Evolutionary conservation across 2,797 vertebrate species (phyloP), one percentile per base, ranked within the genome.

Genomic region (Typhlichthys eigenmanni): DNA sequence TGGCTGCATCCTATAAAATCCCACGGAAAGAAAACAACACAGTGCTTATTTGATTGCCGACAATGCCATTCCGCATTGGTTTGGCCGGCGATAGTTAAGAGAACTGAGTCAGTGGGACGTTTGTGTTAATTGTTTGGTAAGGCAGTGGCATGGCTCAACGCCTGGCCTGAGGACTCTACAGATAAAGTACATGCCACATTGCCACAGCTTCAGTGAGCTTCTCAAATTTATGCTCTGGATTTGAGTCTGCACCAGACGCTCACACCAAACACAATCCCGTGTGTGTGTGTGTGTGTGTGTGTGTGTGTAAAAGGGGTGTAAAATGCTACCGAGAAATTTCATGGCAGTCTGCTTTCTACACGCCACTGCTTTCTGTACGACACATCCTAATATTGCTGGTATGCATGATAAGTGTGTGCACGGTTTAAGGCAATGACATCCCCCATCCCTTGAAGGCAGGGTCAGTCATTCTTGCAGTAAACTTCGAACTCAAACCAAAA

Each of bases 71-170:
- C 77, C 80, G 66, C 76, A 62, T 58, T 67, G 88, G 80, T 85
- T 86, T 90, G 81, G 87, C 86, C 64, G 55, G 71, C 17, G 65
- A 70, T 60, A 66, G 24, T 55, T 74, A 56, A 78, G 76, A 84
- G 76, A 79, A 82, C 81, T 71, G 68, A 85, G 63, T 24, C 24
- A 24, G 60, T 69, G 64, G 46, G 76, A 69, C 59, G 87, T 87
- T 67, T 70, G 61, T 74, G 66, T 85, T 89, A 88, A 89, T 85
- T 89, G 81, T 88, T 86, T 85, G 85, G 83, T 91, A 86, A 83
- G 76, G 64, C 76, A 64, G 80, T 47, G 71, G 76, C n/a, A 17
- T 67, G 77, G 88, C 75, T 52, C 66, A 72, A 54, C 67, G 84
- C 84, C 87, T 87, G 81, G 58, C 66, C 46, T 58, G 59, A 76